Base-by-base conservation (phyloP, 2,113 vertebrate species). In the Diadophis punctatus region DNA sequence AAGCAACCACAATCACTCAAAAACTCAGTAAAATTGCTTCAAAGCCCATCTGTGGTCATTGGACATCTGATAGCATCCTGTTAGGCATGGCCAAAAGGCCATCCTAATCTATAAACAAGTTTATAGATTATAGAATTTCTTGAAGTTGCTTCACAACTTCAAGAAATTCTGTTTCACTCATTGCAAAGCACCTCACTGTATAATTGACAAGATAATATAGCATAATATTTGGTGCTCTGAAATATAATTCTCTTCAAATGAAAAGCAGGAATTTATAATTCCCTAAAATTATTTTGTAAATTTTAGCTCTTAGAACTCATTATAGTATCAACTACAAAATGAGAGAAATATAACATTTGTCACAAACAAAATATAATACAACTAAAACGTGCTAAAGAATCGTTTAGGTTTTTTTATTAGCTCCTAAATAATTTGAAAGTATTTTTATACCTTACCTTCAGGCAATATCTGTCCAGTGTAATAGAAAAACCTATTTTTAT, bases 401-500 rank as follows among this genome's bases (percentile, higher is more conserved):
- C 84, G 95, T 14, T 88, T 7, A 95, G 89, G 49, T 30, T 89
- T 87, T 58, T 11, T 60, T 27, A 90, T 91, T 16, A 88, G 30
- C 11, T 91, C 0, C 93, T 43, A 87, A 10, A 0, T 20, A 87
- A 89, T 93, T 8, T 0, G 93, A 93, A 95, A 96, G 94, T 94
- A 68, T 93, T 88, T 91, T n/a, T 63, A n/a, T 58, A 55, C 53
- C 94, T 91, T 95, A 95, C 6, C 91, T 93, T 14, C 20, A 95
- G 85, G 90, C 34, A 94, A 80, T 3, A n/a, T 93, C 96, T 94
- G 14, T 4, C 87, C 56, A 89, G 7, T 91, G 68, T 85, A 92
- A 94, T 6, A 93, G 91, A 96, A 96, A 96, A 52, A 94, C 93
- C 89, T 91, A 88, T 95, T 96, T 93, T 43, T 4, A 91, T 90